A percentile compares a stretch with the other conserved stretches of the same genome.
Conservation (phyloP, 2,888 invertebrate genomes). For the Eurytoma californica region DNA sequence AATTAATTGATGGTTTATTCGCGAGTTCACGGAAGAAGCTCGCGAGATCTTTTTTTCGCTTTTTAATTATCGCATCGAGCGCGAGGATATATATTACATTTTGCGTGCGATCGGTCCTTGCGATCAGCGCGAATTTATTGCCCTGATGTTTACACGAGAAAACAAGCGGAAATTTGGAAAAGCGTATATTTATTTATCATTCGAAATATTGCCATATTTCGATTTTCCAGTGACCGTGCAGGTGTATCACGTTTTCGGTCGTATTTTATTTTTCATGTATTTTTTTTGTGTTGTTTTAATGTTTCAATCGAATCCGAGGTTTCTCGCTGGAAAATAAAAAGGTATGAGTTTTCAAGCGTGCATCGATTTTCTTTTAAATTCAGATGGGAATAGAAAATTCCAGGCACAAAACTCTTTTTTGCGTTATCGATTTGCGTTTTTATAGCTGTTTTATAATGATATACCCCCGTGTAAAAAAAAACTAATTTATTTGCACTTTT, state of each 20-base stretch:
- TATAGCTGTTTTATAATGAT: no score
- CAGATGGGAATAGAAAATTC: no score
- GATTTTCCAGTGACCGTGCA: neutral
- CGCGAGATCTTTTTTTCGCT: neutral
- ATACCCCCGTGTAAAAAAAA: no score
- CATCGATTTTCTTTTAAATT: no score
- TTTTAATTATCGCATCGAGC: neutral
- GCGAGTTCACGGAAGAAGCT: neutral
- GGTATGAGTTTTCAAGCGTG: no score
- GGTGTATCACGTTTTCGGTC: neutral
- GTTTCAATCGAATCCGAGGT: no score
- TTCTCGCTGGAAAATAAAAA: no score
- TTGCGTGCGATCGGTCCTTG: conserved; percentile 7
- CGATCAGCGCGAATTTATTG: neutral
- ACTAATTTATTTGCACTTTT: no score
- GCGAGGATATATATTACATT: conserved; percentile 27
- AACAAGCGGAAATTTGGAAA: neutral
- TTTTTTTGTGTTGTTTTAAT: no score
- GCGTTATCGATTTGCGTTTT: no score
- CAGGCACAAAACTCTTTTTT: no score
- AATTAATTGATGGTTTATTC: conserved; percentile 65
- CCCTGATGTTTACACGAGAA: neutral
- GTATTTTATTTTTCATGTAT: no score
- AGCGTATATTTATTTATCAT: neutral
- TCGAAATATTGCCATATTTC: neutral